phyloP scores from a whole-genome alignment of 2,888 invertebrate genomes.

The Petrophora chlorosata region DNA sequence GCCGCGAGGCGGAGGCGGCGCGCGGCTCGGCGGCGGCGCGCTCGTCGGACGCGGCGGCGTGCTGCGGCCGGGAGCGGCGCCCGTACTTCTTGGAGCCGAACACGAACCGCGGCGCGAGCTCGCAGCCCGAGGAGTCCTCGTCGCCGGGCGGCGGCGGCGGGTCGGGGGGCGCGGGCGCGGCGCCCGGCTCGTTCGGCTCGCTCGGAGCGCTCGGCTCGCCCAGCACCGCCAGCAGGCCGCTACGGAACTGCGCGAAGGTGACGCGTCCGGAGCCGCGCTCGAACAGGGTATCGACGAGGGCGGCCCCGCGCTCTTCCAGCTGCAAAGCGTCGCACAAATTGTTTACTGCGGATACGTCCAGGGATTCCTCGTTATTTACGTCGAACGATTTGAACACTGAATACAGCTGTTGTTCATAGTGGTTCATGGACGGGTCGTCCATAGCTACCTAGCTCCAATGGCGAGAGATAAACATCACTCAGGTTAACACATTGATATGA shows the following conservation, averaged over 20 bases:
- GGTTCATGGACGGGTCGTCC: constrained; percentile 83
- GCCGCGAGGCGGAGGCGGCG: constrained; percentile 64
- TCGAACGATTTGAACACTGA: constrained; percentile 92
- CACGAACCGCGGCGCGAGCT: constrained; percentile 88
- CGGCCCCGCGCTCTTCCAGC: constrained; percentile 88
- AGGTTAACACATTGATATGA: too few species aligned
- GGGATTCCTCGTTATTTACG: constrained; percentile 86
- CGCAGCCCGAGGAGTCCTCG: constrained; percentile 86
- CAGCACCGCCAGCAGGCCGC: constrained; percentile 88
- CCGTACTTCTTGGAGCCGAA: constrained; percentile 91
- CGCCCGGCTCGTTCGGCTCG: constrained; percentile 36
- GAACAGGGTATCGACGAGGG: constrained; percentile 85
- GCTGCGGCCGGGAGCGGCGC: constrained; percentile 86
- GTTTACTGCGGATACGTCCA: constrained; percentile 86
- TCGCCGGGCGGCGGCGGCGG: constrained; percentile 56
- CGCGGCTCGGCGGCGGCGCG: constrained; percentile 48
- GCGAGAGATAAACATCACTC: too few species aligned
- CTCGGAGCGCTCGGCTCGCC: constrained; percentile 69
- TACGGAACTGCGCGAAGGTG: constrained; percentile 90
- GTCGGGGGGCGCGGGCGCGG: constrained; percentile 43
- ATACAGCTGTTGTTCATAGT: constrained; percentile 91
- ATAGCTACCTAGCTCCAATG: constrained; percentile 44
- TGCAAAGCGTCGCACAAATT: constrained; percentile 90
- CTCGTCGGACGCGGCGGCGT: constrained; percentile 38
- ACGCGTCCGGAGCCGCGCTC: constrained; percentile 64